These are phyloP conservation scores for Emmelina monodactyla DNA, from an alignment of 2,888 invertebrate genomes.

Conservation along the genomic window DNA sequence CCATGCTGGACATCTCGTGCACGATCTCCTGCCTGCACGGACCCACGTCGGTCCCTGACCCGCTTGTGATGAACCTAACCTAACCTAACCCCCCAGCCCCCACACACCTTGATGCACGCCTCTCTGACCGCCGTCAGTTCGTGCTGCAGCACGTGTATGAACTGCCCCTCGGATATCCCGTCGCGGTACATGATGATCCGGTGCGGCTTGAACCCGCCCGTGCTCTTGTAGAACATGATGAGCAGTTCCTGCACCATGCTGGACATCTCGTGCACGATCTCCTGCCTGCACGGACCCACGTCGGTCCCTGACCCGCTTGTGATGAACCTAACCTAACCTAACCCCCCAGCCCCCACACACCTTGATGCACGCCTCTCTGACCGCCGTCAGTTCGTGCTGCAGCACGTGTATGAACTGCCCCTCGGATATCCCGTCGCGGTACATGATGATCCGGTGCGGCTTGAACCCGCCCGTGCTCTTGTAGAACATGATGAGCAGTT, in stretches of 20 bases:
- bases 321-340: too few relatives aligned
- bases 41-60: too few relatives aligned
- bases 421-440: conserved; percentile 99
- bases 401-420: conserved; percentile 98
- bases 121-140: conserved; percentile 98
- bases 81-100: too few relatives aligned
- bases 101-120: conserved; percentile 87
- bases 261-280: conserved; percentile 98
- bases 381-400: conserved; percentile 96
- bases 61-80: too few relatives aligned
- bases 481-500: conserved; percentile 98
- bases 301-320: too few relatives aligned
- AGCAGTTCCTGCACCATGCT: conserved; percentile 98
- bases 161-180: conserved; percentile 99
- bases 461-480: conserved; percentile 99
- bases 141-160: conserved; percentile 94
- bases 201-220: conserved; percentile 98
- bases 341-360: too few relatives aligned
- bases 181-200: conserved; percentile 99
- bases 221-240: conserved; percentile 99
- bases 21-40: conserved; percentile 95
- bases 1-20: conserved; percentile 98
- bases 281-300: conserved; percentile 87
- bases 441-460: conserved; percentile 98
- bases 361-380: conserved; percentile 93